Conservation (phyloP, 2,797 vertebrate species). For the Xenops minutus region DNA sequence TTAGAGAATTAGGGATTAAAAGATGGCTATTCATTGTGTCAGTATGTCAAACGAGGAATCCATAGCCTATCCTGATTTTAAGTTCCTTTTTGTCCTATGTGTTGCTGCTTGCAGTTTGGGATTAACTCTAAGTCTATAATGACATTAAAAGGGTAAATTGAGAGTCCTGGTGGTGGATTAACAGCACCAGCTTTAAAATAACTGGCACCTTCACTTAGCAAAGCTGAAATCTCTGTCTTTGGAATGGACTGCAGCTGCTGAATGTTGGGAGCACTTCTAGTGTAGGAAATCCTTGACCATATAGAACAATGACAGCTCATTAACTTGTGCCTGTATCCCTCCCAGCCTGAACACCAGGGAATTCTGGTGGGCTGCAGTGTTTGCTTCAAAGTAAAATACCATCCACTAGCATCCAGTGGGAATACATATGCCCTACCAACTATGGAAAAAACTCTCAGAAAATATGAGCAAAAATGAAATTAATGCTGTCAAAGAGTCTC, state of each 20-base stretch:
- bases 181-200: slow-evolving; percentile 1
- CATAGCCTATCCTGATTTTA: slow-evolving; percentile 5
- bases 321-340: not conserved
- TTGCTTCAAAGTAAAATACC: slow-evolving; percentile 20
- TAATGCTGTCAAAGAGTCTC: not conserved
- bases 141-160: slow-evolving; percentile 41
- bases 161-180: slow-evolving; percentile 30
- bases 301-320: not conserved
- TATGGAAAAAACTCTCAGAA: not conserved
- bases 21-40: slow-evolving; percentile 48
- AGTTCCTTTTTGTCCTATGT: not conserved
- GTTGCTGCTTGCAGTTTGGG: slow-evolving; percentile 14
- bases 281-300: not conserved
- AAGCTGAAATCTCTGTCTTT: not conserved
- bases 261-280: not conserved
- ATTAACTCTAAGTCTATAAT: slow-evolving; percentile 53
- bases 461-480: not conserved
- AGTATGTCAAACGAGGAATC: slow-evolving; percentile 17
- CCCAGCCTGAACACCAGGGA: not conserved
- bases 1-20: slow-evolving; percentile 36
- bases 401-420: not conserved
- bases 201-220: not conserved
- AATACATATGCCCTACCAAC: not conserved
- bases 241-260: not conserved
- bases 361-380: not conserved